These are phyloP conservation scores for Rotaria magnacalcarata DNA, from an alignment of 2,888 invertebrate genomes.

Conservation along the genomic window DNA sequence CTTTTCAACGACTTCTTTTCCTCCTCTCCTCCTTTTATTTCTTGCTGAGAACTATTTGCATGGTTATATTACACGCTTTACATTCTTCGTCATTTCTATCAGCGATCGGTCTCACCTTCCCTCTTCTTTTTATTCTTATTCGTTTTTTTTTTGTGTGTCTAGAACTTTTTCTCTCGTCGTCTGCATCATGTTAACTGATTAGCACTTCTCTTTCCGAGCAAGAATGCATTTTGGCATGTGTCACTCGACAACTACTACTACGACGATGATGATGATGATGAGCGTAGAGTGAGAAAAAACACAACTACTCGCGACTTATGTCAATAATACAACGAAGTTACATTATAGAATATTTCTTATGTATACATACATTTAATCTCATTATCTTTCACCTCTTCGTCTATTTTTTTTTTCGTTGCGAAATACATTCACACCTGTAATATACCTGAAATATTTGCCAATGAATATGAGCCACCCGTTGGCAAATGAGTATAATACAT, in stretches of 20 bases:
- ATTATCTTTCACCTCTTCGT: neutral
- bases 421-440: neutral
- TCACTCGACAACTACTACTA: neutral
- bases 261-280: neutral
- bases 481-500: neutral
- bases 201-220: conserved; percentile 22
- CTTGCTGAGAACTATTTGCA: neutral
- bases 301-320: neutral
- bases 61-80: conserved; percentile 14
- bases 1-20: neutral
- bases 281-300: neutral
- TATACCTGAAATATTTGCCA: neutral
- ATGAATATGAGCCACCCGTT: neutral
- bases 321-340: neutral
- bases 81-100: neutral
- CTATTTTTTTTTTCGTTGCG: neutral
- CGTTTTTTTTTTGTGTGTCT: neutral
- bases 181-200: conserved; percentile 18
- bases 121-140: neutral
- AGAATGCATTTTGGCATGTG: neutral
- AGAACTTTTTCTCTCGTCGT: neutral
- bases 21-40: neutral
- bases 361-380: conserved; percentile 2
- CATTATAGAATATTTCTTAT: neutral
- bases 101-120: neutral